A percentile compares a stretch with the other conserved stretches of the same genome.
Conservation (phyloP, 2,797 vertebrate species). For the Taeniopygia guttata region DNA sequence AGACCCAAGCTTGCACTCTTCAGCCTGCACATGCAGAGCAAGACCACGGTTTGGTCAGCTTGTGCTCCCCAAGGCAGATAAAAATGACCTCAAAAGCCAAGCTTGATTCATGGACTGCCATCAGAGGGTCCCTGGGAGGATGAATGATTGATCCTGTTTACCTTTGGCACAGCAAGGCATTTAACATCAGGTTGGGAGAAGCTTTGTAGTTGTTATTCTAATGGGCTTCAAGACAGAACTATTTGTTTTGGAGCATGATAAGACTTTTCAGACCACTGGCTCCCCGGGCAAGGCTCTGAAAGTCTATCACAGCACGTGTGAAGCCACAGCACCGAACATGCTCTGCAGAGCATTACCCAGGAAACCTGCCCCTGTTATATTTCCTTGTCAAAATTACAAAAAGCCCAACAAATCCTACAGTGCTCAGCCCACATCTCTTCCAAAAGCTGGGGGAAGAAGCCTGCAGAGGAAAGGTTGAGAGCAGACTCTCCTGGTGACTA, state of each 20-base stretch:
- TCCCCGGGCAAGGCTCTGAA: not conserved
- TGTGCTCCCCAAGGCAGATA: not conserved
- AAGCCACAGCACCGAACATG: not conserved
- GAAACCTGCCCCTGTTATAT: not conserved
- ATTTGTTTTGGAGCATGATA: conserved; percentile 8
- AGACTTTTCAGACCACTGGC: not conserved
- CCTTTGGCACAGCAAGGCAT: conserved; percentile 31
- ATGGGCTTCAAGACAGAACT: conserved; percentile 11
- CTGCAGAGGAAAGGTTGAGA: conserved; percentile 3
- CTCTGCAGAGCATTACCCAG: not conserved
- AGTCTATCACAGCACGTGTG: not conserved
- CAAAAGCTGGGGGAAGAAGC: not conserved
- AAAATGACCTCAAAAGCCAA: conserved; percentile 11
- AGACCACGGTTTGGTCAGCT: not conserved
- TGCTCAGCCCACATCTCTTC: not conserved
- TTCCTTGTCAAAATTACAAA: not conserved
- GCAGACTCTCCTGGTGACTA: conserved; percentile 54
- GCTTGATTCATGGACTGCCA: not conserved
- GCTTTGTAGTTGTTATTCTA: conserved; percentile 44
- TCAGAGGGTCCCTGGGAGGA: not conserved
- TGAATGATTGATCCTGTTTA: conserved; percentile 38
- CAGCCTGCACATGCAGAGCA: not conserved
- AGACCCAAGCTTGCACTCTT: not conserved
- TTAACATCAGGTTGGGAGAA: conserved; percentile 40
- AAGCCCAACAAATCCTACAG: not conserved